Evolutionary conservation across 2,888 invertebrate species (phyloP), one percentile per base, ranked within the genome.

Genomic region (Drosophila kuntzei): DNA sequence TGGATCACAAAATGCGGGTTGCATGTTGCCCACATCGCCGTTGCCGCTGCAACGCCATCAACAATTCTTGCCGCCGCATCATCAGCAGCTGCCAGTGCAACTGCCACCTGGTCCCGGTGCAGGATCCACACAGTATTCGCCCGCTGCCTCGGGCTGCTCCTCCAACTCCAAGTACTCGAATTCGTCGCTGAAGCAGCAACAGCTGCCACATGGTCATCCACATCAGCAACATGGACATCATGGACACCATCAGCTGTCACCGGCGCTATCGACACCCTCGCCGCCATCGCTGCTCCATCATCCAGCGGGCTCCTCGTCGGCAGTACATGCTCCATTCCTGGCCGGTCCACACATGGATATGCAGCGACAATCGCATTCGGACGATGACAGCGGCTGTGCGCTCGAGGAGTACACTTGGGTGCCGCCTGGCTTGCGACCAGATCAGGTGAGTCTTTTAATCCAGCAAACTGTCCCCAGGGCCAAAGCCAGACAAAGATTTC

Each of bases 341-440:
- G 91, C 91, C 63, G 91, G 89, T 25, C 92, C 91, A 9, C 93
- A 93, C 58, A 91, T 93, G 75, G 96, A 96, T 89, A 96, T 96
- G 62, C 97, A 97, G 90, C 93, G 97, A 70, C 96, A 97, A 90
- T 97, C 97, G 57, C 98, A 98, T 91, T 98, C 98, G 70, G 99
- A 99, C 92, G 99, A 99, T 92, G 99, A 99, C 93, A 98, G 98
- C 63, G 99, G 99, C n/a, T 99, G 99, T 92, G 98, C 98, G 20
- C 93, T 99, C 74, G 99, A 99, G 91, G 99, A 99, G 93, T 99
- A 99, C 93, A 98, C 98, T 3, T 99, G 99, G 99, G 97, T 99
- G 68, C 99, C 99, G 54, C 97, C 98, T 3, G 98, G 98, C 73
- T 94, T 99, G 18, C 95, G 98, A 92, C 98, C 99, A 2, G 98